A percentile compares a stretch with the other conserved stretches of the same genome.
Evolutionary conservation across 1,140 invertebrate genomes (phyloP).

Genomic region (Trachymyrmex cornetzi): DNA sequence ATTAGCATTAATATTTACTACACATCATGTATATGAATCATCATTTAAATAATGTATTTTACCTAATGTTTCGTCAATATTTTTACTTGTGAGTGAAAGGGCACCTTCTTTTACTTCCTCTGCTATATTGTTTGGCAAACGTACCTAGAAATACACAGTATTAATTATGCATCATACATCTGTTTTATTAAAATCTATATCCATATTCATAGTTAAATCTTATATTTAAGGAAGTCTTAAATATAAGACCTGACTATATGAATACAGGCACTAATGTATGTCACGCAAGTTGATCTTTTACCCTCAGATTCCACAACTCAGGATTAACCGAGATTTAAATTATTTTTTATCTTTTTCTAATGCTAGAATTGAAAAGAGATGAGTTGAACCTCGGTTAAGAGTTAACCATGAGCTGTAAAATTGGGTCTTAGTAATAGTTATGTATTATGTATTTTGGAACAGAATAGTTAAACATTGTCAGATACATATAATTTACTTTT

Average conservation of each 20-base stretch:
- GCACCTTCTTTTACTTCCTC: conserved; percentile 92
- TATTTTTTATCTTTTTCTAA: too few species aligned
- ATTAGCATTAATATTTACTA: background rate
- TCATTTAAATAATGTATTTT: conserved; percentile 77
- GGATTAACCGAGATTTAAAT: too few species aligned
- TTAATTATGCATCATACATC: background rate
- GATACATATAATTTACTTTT: background rate
- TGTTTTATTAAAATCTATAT: background rate
- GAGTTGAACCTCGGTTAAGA: too few species aligned
- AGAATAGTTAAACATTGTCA: background rate
- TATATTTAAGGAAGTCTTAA: too few species aligned
- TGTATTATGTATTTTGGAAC: background rate
- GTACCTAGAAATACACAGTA: conserved; percentile 87
- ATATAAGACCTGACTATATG: too few species aligned
- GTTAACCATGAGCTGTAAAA: too few species aligned
- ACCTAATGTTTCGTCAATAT: conserved; percentile 95
- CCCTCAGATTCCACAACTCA: too few species aligned
- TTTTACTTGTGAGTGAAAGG: conserved; percentile 91
- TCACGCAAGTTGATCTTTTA: background rate
- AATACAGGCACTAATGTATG: background rate
- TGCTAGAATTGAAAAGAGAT: too few species aligned
- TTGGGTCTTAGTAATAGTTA: background rate
- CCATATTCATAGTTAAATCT: too few species aligned
- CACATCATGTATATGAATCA: background rate
- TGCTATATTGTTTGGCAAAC: conserved; percentile 89